Base-by-base conservation (phyloP, 2,888 invertebrate species). In the Idaea aversata region DNA sequence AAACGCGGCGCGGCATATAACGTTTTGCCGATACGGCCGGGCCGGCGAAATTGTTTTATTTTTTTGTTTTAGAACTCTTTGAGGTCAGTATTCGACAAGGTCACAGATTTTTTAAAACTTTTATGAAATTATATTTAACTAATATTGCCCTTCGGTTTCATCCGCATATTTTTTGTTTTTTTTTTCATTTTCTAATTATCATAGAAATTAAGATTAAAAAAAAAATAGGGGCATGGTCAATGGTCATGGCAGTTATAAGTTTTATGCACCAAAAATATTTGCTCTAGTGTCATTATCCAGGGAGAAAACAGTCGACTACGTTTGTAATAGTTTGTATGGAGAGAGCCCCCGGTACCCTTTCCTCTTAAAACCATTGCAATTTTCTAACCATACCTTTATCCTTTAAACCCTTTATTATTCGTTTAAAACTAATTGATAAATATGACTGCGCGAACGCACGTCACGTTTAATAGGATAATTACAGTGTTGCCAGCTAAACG, bases 1-100 rank as follows among this genome's bases (percentile, higher is more conserved):
- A 68, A 65, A 67, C 65, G 60, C 65, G 64, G 63, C 59, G 62
- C 65, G 64, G 63, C 68, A 61, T 59, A 65, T 59, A 64, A 47
- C 10, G 47, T 47, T 47, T 47, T 7, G 47, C 47, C 47, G 67
- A 68, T 68, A 64, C 63, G 62, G 61, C 70, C 67, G 59, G 57
- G 61, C 35, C 64, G 62, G 65, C 57, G 65, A 66, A 63, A 67
- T 67, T 62, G 16, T 63, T 36, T 62, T 57, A 15, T 61, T 47
- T 47, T 47, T 47, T 47, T 10, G 3, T 47, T 47, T 47, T 7
- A 47, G 47, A 10, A 47, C 7, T 47, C 47, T 10, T 47, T 47
- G 47, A 47, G 47, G 47, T 47, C 10, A 47, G 13, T 13, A 10
- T 7, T 47, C 47, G 47, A 47, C 47, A 47, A 47, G 6, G 47